phyloP scores from a whole-genome alignment of 2,797 vertebrate species.

The Oceanodroma leucorhoa region DNA sequence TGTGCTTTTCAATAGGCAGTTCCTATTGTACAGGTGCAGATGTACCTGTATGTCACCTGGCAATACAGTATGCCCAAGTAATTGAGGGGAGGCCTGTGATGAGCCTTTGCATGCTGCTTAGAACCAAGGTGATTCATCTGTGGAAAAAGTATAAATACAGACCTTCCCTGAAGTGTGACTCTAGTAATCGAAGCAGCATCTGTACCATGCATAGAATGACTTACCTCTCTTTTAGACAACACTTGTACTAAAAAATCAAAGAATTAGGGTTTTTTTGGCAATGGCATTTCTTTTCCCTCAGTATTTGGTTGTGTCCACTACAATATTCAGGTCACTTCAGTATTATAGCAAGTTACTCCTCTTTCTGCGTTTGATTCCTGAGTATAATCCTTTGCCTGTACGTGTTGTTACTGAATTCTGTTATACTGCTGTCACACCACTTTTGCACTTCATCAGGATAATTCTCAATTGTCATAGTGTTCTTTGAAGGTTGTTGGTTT shows the following conservation, averaged over 20 bases:
- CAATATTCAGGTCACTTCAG: not conserved
- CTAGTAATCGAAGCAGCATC: not conserved
- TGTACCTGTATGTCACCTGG: not conserved
- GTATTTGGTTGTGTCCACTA: not conserved
- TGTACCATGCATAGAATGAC: not conserved
- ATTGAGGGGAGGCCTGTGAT: not conserved
- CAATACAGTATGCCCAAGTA: too few species aligned
- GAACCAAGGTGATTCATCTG: not conserved
- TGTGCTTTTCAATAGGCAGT: not conserved
- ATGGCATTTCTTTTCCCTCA: not conserved
- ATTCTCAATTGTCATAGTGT: not conserved
- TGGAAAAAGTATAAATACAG: not conserved
- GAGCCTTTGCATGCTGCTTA: not conserved
- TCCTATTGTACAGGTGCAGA: not conserved
- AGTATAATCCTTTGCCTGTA: not conserved
- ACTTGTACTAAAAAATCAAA: not conserved
- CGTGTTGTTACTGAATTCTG: fast-evolving
- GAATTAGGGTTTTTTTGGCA: not conserved
- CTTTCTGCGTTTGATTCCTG: not conserved
- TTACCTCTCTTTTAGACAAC: not conserved
- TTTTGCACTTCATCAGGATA: not conserved
- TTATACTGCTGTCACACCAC: not conserved
- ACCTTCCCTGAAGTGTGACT: not conserved
- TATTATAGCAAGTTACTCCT: not conserved
- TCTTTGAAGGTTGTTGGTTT: not conserved